These are phyloP conservation scores for Drosophila cracens DNA, from an alignment of 2,888 invertebrate species.

Conservation along the genomic window DNA sequence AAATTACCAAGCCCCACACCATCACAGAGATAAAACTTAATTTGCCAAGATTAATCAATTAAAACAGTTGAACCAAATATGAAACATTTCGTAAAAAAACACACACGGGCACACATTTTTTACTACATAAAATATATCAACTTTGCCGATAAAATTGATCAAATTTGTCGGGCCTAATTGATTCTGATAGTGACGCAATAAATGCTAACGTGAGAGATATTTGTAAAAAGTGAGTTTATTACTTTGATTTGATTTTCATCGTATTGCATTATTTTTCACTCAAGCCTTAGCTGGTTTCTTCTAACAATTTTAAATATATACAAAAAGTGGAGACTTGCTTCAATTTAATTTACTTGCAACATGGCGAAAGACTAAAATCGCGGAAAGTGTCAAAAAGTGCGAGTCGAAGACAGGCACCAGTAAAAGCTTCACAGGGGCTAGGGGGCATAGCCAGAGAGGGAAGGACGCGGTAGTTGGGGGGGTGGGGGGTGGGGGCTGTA, in stretches of 20 bases:
- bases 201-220: not conserved
- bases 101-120: not conserved
- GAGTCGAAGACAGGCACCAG: conserved; percentile 30
- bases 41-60: not conserved
- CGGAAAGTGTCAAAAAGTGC: conserved; percentile 65
- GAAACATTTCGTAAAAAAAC: not conserved
- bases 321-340: conserved; percentile 13
- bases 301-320: conserved; percentile 40
- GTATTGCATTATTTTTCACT: not conserved
- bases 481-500: not conserved
- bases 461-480: not conserved
- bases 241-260: not conserved
- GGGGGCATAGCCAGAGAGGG: not conserved
- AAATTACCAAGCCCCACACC: not conserved
- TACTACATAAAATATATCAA: not conserved
- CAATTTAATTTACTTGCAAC: conserved; percentile 66
- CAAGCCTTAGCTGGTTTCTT: not conserved
- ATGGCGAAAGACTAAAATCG: conserved; percentile 39
- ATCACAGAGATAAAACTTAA: not conserved
- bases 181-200: too few species aligned
- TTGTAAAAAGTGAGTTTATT: not conserved
- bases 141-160: not conserved
- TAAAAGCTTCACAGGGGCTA: not conserved
- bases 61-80: not conserved
- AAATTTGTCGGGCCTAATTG: not conserved